These are phyloP conservation scores for Belgica antarctica DNA, from an alignment of 2,888 invertebrate genomes.

Conservation along the genomic window DNA sequence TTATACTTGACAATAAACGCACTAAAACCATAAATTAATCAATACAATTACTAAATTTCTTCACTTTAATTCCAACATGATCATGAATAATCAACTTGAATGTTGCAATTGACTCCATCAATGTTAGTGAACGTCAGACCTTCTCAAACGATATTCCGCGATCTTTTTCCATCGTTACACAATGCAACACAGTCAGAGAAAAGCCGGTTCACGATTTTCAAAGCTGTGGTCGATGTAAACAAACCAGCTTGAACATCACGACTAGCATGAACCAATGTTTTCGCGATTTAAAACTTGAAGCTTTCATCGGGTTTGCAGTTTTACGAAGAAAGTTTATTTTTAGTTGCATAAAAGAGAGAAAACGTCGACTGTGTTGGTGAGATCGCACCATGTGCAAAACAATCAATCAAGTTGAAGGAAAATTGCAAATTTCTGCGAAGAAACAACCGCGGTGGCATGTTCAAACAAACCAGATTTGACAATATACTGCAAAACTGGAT, in stretches of 20 bases:
- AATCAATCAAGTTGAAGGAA: neutral
- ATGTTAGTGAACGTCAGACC: neutral
- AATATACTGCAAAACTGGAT: too few species aligned
- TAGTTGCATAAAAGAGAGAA: neutral
- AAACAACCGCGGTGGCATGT: too few species aligned
- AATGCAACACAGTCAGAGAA: too few species aligned
- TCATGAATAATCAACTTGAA: constrained; percentile 28
- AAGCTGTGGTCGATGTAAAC: constrained; percentile 29
- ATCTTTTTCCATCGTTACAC: neutral
- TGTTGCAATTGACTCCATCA: neutral
- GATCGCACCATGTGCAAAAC: neutral
- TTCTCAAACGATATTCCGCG: neutral
- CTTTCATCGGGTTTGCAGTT: neutral
- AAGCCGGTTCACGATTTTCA: neutral
- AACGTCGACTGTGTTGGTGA: neutral
- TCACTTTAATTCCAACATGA: too few species aligned
- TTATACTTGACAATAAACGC: too few species aligned
- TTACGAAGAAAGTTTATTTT: neutral
- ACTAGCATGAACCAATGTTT: neutral
- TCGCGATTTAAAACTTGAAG: constrained; percentile 1
- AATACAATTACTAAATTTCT: too few species aligned
- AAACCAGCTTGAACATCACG: too few species aligned
- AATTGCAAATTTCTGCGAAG: constrained; percentile 5
- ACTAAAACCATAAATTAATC: too few species aligned
- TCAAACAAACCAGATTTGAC: too few species aligned